phyloP scores from a whole-genome alignment of 2,113 vertebrate genomes.

The Peromyscus polionotus region DNA sequence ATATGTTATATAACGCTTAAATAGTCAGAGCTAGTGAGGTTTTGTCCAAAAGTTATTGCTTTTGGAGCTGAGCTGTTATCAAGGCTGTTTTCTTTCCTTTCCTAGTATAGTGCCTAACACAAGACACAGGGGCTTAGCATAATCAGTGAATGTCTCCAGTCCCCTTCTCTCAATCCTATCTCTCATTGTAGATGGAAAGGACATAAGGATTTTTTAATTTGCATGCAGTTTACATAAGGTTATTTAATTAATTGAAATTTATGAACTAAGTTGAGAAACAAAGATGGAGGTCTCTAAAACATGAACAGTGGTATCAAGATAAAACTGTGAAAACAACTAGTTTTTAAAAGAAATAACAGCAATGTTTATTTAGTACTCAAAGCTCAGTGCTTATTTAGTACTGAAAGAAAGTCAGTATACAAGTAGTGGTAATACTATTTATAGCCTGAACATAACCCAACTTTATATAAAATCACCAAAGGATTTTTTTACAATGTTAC shows the following conservation, averaged over 20 bases:
- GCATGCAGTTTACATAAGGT: neutral
- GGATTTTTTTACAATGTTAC: neutral
- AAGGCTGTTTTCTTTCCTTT: neutral
- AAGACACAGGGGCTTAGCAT: neutral
- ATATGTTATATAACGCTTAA: neutral
- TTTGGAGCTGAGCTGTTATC: neutral
- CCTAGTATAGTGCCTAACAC: neutral
- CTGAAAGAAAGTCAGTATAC: neutral
- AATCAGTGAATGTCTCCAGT: constrained; percentile 1
- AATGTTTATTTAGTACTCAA: neutral
- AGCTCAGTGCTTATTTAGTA: no score
- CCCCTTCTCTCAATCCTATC: neutral
- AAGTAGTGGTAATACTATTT: neutral
- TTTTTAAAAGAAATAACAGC: neutral
- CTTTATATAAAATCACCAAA: neutral
- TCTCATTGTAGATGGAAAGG: neutral
- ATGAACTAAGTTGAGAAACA: constrained; percentile 6
- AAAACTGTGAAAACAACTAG: constrained; percentile 6
- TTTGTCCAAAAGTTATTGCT: constrained; percentile 16
- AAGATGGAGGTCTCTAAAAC: constrained; percentile 31
- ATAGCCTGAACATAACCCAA: neutral
- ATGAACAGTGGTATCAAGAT: neutral
- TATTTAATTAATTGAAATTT: constrained; percentile 68
- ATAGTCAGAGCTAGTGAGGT: neutral
- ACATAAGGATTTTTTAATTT: neutral